Percentiles rank a stretch among this genome's conserved stretches.
phyloP scores from a whole-genome alignment of 2,888 invertebrate genomes.

The Diachrysia chrysitis region DNA sequence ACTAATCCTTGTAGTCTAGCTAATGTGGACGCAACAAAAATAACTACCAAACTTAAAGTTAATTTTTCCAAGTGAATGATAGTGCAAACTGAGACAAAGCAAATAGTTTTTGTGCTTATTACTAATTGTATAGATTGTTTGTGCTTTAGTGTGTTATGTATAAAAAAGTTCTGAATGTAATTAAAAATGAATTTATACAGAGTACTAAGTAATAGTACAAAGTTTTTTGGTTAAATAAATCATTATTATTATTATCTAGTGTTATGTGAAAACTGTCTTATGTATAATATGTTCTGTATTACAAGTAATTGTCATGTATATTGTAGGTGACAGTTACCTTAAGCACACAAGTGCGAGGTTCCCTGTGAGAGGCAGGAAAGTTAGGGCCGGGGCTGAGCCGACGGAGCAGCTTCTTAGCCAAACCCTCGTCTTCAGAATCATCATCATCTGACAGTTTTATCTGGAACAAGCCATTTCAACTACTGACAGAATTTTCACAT shows the following conservation, averaged over 20 bases:
- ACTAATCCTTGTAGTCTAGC: too few relatives aligned
- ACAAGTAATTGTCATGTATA: not conserved
- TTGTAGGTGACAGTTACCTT: conserved; percentile 80
- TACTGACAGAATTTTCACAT: conserved; percentile 21
- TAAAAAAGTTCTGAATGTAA: not conserved
- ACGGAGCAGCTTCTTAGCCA: conserved; percentile 78
- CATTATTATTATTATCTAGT: too few relatives aligned
- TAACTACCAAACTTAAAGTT: too few relatives aligned
- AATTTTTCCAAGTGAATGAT: not conserved
- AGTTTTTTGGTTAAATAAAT: too few relatives aligned
- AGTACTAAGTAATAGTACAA: too few relatives aligned
- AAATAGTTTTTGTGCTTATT: not conserved
- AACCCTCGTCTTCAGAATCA: conserved; percentile 83
- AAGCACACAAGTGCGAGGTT: conserved; percentile 94
- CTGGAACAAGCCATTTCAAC: conserved; percentile 63
- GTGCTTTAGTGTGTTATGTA: not conserved
- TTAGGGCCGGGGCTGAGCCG: conserved; percentile 82
- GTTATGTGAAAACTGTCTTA: not conserved
- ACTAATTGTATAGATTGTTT: not conserved
- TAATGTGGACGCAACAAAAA: too few relatives aligned
- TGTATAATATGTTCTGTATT: not conserved
- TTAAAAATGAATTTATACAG: too few relatives aligned
- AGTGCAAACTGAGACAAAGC: conserved; percentile 2
- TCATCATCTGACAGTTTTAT: conserved; percentile 85
- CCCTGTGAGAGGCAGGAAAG: conserved; percentile 91